Evolutionary conservation across 1,140 invertebrate species (phyloP).

Genomic region (Pseudomyrmex sp.): DNA sequence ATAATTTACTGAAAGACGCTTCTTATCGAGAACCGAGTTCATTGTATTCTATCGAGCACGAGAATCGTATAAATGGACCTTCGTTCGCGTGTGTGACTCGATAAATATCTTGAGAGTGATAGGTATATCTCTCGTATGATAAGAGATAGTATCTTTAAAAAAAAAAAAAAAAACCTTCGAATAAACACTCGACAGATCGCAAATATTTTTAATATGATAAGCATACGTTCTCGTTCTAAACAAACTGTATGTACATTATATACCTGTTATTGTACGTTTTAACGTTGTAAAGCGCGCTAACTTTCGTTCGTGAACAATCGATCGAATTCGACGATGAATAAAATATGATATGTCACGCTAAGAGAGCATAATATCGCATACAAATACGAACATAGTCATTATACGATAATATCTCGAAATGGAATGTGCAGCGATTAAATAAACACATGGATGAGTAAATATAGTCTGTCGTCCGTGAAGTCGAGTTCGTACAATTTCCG

Average conservation of each 20-base stretch:
- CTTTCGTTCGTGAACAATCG: slow-evolving; percentile 26
- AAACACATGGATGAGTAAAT: slow-evolving; percentile 10
- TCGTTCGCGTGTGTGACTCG: background rate
- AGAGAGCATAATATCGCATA: background rate
- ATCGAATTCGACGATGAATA: background rate
- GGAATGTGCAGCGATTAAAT: background rate
- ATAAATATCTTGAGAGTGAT: background rate
- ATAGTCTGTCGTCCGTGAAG: slow-evolving; percentile 4
- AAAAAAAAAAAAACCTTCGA: background rate
- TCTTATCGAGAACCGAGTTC: slow-evolving; percentile 17
- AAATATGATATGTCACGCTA: background rate
- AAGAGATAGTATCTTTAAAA: background rate
- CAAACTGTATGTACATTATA: too few species aligned
- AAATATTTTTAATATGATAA: background rate
- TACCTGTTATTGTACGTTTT: background rate
- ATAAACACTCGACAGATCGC: background rate
- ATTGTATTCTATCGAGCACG: background rate
- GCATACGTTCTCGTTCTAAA: too few species aligned
- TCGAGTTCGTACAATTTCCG: slow-evolving; percentile 4
- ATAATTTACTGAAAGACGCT: slow-evolving; percentile 1
- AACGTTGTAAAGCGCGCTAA: background rate
- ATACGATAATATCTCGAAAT: background rate
- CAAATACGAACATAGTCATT: background rate
- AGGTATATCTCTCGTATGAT: background rate
- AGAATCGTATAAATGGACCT: background rate